Evolutionary conservation across 2,113 vertebrate genomes (phyloP).

Genomic region (Ctenomys sociabilis): DNA sequence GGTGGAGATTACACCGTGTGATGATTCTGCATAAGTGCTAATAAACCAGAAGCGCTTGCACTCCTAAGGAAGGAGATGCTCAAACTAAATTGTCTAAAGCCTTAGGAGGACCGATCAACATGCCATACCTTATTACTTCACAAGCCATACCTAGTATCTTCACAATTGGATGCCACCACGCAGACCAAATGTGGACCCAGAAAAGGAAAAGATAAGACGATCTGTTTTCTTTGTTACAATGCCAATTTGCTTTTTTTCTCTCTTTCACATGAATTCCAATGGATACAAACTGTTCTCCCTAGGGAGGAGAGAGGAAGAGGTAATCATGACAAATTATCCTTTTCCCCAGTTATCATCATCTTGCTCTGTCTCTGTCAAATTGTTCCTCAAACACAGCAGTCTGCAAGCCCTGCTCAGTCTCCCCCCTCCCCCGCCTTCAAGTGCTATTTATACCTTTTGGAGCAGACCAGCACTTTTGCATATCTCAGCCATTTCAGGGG

Average conservation of each 20-base stretch:
- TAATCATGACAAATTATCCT: conserved; percentile 89
- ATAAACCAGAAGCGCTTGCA: conserved; percentile 40
- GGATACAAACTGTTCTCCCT: conserved; percentile 81
- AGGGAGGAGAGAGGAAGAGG: conserved; percentile 77
- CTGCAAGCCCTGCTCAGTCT: conserved; percentile 73
- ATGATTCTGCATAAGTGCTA: not conserved
- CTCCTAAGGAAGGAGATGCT: conserved; percentile 45
- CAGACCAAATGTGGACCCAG: conserved; percentile 68
- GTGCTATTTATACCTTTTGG: conserved; percentile 85
- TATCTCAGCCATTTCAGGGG: conserved; percentile 84
- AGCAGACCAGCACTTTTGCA: conserved; percentile 83
- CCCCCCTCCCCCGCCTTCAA: conserved; percentile 27
- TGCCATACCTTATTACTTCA: conserved; percentile 72
- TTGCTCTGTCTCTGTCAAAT: conserved; percentile 88
- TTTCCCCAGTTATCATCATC: conserved; percentile 88
- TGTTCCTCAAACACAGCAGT: conserved; percentile 87
- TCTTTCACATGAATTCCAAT: conserved; percentile 84
- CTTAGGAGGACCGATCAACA: conserved; percentile 73
- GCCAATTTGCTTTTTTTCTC: conserved; percentile 78
- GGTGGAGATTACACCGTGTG: conserved; percentile 25
- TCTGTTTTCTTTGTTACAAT: conserved; percentile 79
- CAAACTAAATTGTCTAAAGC: conserved; percentile 55
- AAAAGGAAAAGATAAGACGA: conserved; percentile 82
- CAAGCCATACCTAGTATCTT: too few species aligned
- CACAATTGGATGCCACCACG: conserved; percentile 72